Conservation (phyloP, 2,113 vertebrate genomes). For the Acanthisitta chloris region DNA sequence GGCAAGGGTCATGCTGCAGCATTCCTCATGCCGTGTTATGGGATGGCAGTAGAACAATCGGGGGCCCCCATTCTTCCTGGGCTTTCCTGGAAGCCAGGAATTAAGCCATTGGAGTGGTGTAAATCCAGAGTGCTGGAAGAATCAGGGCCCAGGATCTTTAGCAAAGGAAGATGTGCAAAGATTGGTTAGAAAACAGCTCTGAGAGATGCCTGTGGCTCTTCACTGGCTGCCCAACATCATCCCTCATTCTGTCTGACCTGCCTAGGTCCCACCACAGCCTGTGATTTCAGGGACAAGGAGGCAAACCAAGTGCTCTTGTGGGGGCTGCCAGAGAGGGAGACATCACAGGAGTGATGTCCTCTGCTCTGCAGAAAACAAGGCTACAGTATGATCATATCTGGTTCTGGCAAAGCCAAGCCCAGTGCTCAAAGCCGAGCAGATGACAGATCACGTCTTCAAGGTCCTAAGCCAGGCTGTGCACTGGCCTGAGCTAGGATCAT, state of each 20-base stretch:
- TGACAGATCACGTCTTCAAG: fast-evolving
- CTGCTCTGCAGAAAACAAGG: background rate
- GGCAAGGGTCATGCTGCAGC: slow-evolving; percentile 66
- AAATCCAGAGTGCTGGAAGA: background rate
- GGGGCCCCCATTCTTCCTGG: slow-evolving; percentile 19
- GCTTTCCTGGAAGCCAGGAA: background rate
- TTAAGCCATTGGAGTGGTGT: background rate
- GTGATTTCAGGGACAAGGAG: fast-evolving
- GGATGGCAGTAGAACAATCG: slow-evolving; percentile 54
- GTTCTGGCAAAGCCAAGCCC: background rate
- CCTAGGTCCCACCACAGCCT: background rate
- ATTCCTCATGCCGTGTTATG: slow-evolving; percentile 70
- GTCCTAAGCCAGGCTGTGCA: background rate
- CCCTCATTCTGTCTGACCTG: background rate
- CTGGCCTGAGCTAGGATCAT: background rate
- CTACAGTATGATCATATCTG: fast-evolving
- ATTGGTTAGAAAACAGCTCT: slow-evolving; percentile 70
- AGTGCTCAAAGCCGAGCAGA: background rate
- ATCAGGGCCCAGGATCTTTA: slow-evolving; percentile 61
- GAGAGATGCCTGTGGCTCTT: slow-evolving; percentile 28
- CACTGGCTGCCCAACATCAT: background rate
- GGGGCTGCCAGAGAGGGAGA: background rate
- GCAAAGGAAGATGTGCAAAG: slow-evolving; percentile 53
- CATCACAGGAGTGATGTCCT: background rate
- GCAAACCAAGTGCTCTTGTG: fast-evolving